Evolutionary conservation across 2,113 vertebrate species (phyloP).

Genomic region (Dolichallabes microphthalmus): DNA sequence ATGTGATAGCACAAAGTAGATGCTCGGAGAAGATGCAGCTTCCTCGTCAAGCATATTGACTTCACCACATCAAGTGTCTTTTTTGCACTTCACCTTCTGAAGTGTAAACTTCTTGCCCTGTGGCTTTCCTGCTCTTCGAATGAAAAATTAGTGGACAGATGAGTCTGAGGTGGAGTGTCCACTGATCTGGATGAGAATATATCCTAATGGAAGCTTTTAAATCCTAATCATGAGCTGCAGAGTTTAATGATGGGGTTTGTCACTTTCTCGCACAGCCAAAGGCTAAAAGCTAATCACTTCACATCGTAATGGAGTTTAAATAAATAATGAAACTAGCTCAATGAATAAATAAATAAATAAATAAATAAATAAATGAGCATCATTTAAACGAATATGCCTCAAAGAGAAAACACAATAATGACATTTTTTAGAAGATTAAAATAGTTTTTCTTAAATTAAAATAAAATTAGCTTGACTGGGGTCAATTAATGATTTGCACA

Average conservation of each 20-base stretch:
- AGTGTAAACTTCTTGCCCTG: neutral
- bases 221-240: neutral
- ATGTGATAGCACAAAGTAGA: neutral
- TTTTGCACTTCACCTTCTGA: neutral
- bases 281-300: neutral
- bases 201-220: constrained; percentile 7
- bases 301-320: neutral
- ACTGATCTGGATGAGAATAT: neutral
- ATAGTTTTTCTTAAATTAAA: neutral
- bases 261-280: neutral
- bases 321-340: neutral
- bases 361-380: neutral
- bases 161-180: neutral
- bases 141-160: neutral
- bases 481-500: too few species aligned
- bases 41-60: neutral
- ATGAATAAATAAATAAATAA: neutral
- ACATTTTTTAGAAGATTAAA: neutral
- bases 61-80: neutral
- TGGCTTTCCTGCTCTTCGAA: neutral
- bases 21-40: neutral
- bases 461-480: neutral
- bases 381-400: neutral
- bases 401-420: neutral
- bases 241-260: neutral